Evolutionary conservation across 2,797 vertebrate genomes (phyloP).

Genomic region (Diplodus puntazzo): DNA sequence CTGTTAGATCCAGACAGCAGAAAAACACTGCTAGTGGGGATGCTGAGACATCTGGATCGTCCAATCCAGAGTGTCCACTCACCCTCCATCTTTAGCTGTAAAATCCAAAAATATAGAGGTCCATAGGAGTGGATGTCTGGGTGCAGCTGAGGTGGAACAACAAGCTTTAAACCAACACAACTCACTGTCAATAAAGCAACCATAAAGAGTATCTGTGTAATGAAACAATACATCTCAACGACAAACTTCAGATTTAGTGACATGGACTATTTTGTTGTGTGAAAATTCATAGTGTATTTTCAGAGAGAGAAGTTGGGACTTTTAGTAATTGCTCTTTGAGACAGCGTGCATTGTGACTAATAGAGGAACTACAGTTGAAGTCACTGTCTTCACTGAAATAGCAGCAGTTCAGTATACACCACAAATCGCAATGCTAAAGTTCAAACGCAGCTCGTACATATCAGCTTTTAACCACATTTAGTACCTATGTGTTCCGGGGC

Average conservation of each 20-base stretch:
- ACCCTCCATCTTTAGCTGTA: too few species aligned
- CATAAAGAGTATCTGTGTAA: neutral
- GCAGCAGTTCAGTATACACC: neutral
- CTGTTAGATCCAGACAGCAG: too few species aligned
- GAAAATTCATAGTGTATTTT: neutral
- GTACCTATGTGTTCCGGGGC: neutral
- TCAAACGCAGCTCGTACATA: neutral
- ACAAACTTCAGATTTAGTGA: neutral
- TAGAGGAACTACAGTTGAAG: neutral
- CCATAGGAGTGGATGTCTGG: too few species aligned
- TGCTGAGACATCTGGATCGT: too few species aligned
- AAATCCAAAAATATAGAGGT: too few species aligned
- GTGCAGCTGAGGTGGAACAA: too few species aligned
- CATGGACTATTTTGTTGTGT: neutral
- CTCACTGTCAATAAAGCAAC: too few species aligned
- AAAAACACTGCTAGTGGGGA: too few species aligned
- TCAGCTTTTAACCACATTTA: neutral
- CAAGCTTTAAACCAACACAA: too few species aligned
- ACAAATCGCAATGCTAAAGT: neutral
- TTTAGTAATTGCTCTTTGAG: neutral
- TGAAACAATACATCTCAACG: neutral
- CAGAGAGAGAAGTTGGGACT: constrained; percentile 16
- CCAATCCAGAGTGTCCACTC: too few species aligned
- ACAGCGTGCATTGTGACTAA: neutral
- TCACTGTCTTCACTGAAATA: neutral